Evolutionary conservation across 2,888 invertebrate species (phyloP).

Genomic region (Germaria angustata): DNA sequence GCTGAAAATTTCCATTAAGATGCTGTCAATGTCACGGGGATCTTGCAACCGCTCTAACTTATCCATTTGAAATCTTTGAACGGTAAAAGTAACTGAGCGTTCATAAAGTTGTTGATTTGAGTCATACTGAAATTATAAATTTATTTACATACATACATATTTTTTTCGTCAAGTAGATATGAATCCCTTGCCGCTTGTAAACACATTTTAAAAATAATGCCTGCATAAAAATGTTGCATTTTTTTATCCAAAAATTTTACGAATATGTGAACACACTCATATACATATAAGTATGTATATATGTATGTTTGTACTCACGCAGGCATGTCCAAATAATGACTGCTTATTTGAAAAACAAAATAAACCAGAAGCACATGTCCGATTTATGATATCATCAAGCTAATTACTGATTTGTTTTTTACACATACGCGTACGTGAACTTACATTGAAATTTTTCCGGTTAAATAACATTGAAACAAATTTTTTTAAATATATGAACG

Average conservation of each 20-base stretch:
- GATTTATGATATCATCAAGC: slow-evolving; percentile 55
- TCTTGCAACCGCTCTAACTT: slow-evolving; percentile 71
- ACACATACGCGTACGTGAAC: too few species aligned
- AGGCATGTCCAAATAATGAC: too few species aligned
- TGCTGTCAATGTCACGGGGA: slow-evolving; percentile 74
- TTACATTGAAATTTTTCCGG: slow-evolving; percentile 70
- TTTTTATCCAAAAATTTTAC: too few species aligned
- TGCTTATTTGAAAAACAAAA: too few species aligned
- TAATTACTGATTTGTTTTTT: not conserved
- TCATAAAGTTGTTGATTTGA: slow-evolving; percentile 62
- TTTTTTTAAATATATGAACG: slow-evolving; percentile 74
- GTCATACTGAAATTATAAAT: slow-evolving; percentile 70
- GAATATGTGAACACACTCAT: too few species aligned
- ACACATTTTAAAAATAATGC: too few species aligned
- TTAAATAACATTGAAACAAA: slow-evolving; percentile 72
- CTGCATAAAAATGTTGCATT: too few species aligned
- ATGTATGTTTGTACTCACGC: too few species aligned
- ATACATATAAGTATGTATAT: not conserved
- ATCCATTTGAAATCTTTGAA: slow-evolving; percentile 71
- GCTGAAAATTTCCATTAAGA: slow-evolving; percentile 71
- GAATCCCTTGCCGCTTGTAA: too few species aligned
- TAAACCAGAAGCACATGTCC: slow-evolving; percentile 5
- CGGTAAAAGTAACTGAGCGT: slow-evolving; percentile 71
- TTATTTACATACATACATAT: too few species aligned
- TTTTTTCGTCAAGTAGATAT: too few species aligned